Evolutionary conservation across 2,113 vertebrate genomes (phyloP).

Genomic region (Etheostoma spectabile): DNA sequence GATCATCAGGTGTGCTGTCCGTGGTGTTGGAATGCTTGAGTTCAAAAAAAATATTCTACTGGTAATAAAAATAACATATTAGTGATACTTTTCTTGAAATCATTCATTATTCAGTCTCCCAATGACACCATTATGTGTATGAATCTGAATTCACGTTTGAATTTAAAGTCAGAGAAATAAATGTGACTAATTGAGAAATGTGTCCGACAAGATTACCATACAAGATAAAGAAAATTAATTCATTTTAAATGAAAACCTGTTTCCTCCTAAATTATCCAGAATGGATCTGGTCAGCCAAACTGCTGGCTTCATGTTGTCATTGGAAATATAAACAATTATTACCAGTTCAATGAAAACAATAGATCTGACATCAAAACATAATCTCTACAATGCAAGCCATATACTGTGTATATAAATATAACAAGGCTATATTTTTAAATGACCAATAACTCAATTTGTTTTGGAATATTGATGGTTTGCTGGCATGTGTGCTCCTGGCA

Average conservation of each 20-base stretch:
- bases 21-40: no score
- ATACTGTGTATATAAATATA: no score
- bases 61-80: not conserved
- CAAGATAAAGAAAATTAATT: not conserved
- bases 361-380: constrained; percentile 1
- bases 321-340: not conserved
- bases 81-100: not conserved
- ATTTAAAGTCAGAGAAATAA: not conserved
- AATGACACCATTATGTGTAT: not conserved
- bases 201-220: not conserved
- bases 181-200: not conserved
- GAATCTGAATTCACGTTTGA: not conserved
- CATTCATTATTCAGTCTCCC: not conserved
- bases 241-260: not conserved
- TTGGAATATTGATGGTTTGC: constrained; percentile 6
- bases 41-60: not conserved
- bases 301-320: not conserved
- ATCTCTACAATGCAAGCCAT: not conserved
- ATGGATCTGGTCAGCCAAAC: not conserved
- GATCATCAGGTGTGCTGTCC: no score
- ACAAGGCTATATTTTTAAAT: constrained; percentile 7
- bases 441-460: constrained; percentile 6
- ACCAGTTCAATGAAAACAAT: constrained; percentile 1
- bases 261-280: not conserved
- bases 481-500: not conserved